Evolutionary conservation across 1,140 invertebrate species (phyloP).

Genomic region (Ceratina japonica): DNA sequence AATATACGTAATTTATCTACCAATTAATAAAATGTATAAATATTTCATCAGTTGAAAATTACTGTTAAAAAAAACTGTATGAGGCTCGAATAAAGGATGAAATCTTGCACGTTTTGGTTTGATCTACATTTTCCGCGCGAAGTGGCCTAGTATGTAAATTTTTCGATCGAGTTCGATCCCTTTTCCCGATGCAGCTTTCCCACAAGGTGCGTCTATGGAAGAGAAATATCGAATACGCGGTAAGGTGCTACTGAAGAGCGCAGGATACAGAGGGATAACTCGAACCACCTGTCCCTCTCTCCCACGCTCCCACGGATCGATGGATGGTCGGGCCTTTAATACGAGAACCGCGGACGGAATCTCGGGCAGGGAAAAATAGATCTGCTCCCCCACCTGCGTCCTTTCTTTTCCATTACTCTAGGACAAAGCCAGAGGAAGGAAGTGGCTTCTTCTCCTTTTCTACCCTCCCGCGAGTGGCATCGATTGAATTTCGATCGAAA

Average conservation of each 20-base stretch:
- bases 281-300: slow-evolving; percentile 74
- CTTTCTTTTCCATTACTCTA: slow-evolving; percentile 63
- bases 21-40: too few relatives aligned
- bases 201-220: slow-evolving; percentile 70
- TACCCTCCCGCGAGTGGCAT: slow-evolving; percentile 17
- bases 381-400: slow-evolving; percentile 52
- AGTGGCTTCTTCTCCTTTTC: slow-evolving; percentile 36
- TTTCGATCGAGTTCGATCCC: too few relatives aligned
- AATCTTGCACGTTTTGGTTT: too few relatives aligned
- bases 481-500: slow-evolving; percentile 63
- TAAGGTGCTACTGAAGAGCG: slow-evolving; percentile 68
- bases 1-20: too few relatives aligned
- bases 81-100: too few relatives aligned
- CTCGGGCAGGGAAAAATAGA: slow-evolving; percentile 59
- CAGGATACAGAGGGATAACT: slow-evolving; percentile 50
- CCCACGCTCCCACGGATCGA: slow-evolving; percentile 70
- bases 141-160: too few relatives aligned
- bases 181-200: slow-evolving; percentile 54
- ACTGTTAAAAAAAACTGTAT: too few relatives aligned
- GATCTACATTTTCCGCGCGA: too few relatives aligned
- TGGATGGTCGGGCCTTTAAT: slow-evolving; percentile 51
- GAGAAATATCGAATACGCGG: slow-evolving; percentile 65
- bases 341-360: slow-evolving; percentile 42
- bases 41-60: too few relatives aligned
- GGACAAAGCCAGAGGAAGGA: slow-evolving; percentile 60